Evolutionary conservation across 1,140 invertebrate species (phyloP).

Genomic region (Physella acuta): DNA sequence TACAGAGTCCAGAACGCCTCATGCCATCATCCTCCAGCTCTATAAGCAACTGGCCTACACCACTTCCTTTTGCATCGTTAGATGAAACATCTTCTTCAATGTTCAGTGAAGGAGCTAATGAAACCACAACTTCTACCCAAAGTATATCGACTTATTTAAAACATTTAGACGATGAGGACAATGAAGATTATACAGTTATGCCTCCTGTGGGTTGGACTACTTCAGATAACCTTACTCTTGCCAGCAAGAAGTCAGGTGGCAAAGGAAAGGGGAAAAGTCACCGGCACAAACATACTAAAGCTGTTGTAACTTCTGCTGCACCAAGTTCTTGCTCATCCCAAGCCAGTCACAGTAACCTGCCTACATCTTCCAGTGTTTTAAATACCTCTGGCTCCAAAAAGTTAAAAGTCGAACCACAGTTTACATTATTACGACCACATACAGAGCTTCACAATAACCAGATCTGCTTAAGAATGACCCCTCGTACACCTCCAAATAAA

Average conservation of each 20-base stretch:
- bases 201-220: constrained; percentile 15
- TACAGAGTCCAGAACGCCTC: constrained; percentile 19
- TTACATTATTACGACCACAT: constrained; percentile 20
- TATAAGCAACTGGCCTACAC: background rate
- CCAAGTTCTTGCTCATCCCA: background rate
- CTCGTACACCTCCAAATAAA: constrained; percentile 20
- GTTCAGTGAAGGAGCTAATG: constrained; percentile 14
- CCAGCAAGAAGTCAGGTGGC: background rate
- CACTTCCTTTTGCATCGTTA: constrained; percentile 11
- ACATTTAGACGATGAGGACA: constrained; percentile 12
- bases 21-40: background rate
- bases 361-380: background rate
- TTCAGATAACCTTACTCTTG: background rate
- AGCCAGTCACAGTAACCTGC: background rate
- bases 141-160: constrained; percentile 22
- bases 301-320: background rate
- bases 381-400: constrained; percentile 1
- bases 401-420: constrained; percentile 13
- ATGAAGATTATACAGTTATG: constrained; percentile 16
- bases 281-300: background rate
- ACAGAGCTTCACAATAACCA: constrained; percentile 22
- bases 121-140: constrained; percentile 19
- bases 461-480: constrained; percentile 21
- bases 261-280: constrained; percentile 14
- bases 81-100: constrained; percentile 18